Base-by-base conservation (phyloP, 2,888 invertebrate species). In the Zaprionus lineosus region DNA sequence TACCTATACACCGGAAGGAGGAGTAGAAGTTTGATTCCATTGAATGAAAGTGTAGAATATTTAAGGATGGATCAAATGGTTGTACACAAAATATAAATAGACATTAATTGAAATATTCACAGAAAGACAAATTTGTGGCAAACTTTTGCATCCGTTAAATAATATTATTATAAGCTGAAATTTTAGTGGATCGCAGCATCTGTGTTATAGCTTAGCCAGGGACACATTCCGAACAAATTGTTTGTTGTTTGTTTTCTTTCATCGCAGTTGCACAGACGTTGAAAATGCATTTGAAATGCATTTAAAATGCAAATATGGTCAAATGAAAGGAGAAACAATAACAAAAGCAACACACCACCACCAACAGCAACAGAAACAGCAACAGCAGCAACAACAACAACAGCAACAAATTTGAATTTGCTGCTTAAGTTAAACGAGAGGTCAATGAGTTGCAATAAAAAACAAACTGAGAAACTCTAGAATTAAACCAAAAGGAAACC, bases 391-490 rank as follows among this genome's bases (percentile, higher is more conserved):
- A 50, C 29, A 7, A 29, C 6, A 36, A 11, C 5, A 16, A 24
- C 40, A 51, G 11, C 14, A 50, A 59, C 50, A 58, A 68, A 73
- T 58, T 40, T 52, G 29, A 62, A 61, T 63, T 60, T 59, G 7
- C 31, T 36, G 83, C 77, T 73, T 44, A 40, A 56, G 48, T 58
- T 81, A 62, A 83, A 51, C 65, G 65, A 70, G 84, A 60, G 86
- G 86, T 79, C 84, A 78, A 78, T 84, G 84, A 58, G 77, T 82
- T 83, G 37, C 44, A 58, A 58, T 14, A 58, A 37, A 9, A 28
- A 3, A 24, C 26, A 7, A 37, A 3, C n/a, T n/a, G n/a, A 28
- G 12, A 18, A n/a, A 36, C 8, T n/a, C 11, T 3, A 24, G 4
- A 15, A 33, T 37, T 21, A 21, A 31, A 37, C 15, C 16, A 3